phyloP scores from a whole-genome alignment of 2,113 vertebrate genomes.

The Chunga burmeisteri region DNA sequence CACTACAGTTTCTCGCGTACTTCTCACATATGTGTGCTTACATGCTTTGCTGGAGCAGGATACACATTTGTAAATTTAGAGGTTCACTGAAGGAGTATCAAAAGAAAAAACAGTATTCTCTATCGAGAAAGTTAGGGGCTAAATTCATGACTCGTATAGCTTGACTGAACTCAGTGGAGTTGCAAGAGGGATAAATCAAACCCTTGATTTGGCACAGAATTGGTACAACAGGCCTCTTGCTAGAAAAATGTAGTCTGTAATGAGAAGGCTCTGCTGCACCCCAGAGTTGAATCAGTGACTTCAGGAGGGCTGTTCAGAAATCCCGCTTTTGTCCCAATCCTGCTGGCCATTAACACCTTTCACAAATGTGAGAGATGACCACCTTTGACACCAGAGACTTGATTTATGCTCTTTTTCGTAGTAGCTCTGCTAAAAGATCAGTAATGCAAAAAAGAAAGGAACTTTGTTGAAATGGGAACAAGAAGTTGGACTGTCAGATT shows the following conservation, averaged over 20 bases:
- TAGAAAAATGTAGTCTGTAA: background rate
- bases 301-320: background rate
- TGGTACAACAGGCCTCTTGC: background rate
- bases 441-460: background rate
- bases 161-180: background rate
- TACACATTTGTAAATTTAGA: background rate
- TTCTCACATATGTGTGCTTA: background rate
- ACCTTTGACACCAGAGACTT: background rate
- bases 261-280: background rate
- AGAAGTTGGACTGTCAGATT: accelerated
- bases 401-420: background rate
- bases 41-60: background rate
- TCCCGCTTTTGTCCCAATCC: background rate
- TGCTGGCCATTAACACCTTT: background rate
- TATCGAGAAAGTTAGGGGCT: background rate
- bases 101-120: background rate
- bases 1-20: accelerated
- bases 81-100: background rate
- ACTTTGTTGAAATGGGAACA: background rate
- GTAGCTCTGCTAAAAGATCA: background rate
- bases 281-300: background rate
- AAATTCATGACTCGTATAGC: background rate
- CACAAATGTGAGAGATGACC: background rate
- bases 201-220: background rate
- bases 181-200: background rate